Evolutionary conservation across 1,140 invertebrate genomes (phyloP), one percentile per base, ranked within the genome.

Genomic region (Lethocerus indicus): DNA sequence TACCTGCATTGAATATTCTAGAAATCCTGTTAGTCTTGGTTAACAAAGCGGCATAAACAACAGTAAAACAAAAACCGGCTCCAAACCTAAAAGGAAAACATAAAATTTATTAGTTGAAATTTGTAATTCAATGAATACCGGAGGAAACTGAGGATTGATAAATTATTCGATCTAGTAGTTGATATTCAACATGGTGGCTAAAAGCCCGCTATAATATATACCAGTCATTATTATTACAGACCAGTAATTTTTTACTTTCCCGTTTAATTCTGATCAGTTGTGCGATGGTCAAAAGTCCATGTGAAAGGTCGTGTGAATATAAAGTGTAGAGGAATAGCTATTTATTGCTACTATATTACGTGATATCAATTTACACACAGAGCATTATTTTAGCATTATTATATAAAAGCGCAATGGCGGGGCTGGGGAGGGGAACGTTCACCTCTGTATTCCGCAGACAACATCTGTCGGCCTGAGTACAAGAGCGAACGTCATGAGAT

Each of bases 1-100:
- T 86, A 49, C 87, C 82, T 3, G 84, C 83, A 55, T 85, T 82
- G 66, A 95, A 94, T 56, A 95, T 94, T 16, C 90, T 69, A 2
- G 85, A 78, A 53, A 94, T 94, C 26, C 88, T 71, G 68, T 91
- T 92, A 3, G 89, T 93, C 66, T 93, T 92, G 2, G 88, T 92
- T 18, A 94, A 65, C 1, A 95, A 67, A 3, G 90, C 87, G 0
- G 85, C 85, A 64, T 94, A 94, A 12, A 93, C 84, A 1, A 92
- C 80, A 0, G 87, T 85, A 66, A 94, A 94, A 59, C 86, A 88
- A 59, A 93, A 82, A 3, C 88, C 87, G 5, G 87, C 84, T 1
- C 81, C 74, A 56, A 86, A 85, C 56, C 82, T 85, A 64, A 24
- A 67, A 67, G 54, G 25, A 52, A 57, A 59, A 36, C 44, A 36